phyloP scores from a whole-genome alignment of 30 jellyfish, hydroid and myxozoan species.

The Pelagia noctiluca region DNA sequence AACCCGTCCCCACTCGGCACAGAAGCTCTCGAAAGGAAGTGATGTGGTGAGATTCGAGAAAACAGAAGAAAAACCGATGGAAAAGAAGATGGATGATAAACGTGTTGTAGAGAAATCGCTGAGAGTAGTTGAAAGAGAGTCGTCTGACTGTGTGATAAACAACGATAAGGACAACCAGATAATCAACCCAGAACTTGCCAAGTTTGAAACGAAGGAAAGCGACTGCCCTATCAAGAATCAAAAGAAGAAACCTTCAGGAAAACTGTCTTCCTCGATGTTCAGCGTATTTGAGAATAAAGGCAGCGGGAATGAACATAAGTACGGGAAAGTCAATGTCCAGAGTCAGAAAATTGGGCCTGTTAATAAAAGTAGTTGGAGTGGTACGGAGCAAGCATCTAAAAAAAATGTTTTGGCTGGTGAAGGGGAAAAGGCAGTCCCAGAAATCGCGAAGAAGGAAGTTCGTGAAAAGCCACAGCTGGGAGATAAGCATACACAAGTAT shows the following conservation, averaged over 20 bases:
- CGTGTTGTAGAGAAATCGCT: background rate
- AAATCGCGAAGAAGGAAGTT: background rate
- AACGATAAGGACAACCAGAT: background rate
- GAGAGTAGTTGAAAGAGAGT: background rate
- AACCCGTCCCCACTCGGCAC: background rate
- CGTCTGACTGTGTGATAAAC: background rate
- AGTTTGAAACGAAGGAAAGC: no score
- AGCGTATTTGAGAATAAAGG: background rate
- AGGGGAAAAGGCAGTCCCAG: background rate
- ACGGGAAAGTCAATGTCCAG: background rate
- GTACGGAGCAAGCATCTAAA: background rate
- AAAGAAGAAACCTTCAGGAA: slow-evolving; percentile 6
- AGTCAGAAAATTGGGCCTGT: background rate
- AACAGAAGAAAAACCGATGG: background rate
- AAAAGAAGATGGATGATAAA: background rate
- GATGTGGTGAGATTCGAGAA: background rate
- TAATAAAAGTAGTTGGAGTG: background rate
- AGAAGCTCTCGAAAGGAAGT: background rate
- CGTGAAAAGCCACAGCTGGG: no score
- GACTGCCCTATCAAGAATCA: no score
- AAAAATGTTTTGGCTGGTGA: background rate
- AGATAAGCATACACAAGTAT: no score
- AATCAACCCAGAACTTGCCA: no score
- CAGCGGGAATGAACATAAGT: background rate
- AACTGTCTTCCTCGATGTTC: background rate